phyloP scores from a whole-genome alignment of 2,113 vertebrate species.

The Melanostigma gelatinosum region DNA sequence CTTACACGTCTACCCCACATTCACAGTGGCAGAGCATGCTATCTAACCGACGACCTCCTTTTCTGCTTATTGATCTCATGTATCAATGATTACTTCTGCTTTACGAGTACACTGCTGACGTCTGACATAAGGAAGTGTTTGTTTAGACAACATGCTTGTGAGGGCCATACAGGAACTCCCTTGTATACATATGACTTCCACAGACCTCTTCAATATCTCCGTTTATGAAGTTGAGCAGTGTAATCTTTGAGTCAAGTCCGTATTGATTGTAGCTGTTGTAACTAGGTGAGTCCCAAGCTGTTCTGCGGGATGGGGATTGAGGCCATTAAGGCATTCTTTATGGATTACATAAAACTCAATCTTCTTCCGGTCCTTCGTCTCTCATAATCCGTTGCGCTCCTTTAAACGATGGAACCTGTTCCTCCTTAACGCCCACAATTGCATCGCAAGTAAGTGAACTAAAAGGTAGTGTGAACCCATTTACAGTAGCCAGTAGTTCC shows the following conservation, averaged over 20 bases:
- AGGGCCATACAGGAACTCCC: neutral
- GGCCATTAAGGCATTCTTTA: conserved; percentile 44
- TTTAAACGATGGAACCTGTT: conserved; percentile 1
- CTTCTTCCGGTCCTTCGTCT: conserved; percentile 26
- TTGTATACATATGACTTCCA: conserved; percentile 1
- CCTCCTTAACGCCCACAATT: neutral
- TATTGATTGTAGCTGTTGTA: neutral
- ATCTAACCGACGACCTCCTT: neutral
- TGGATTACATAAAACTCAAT: conserved; percentile 42
- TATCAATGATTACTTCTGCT: neutral
- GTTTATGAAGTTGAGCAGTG: conserved; percentile 23
- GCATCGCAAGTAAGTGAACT: neutral
- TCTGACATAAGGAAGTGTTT: neutral
- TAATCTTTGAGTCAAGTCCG: conserved; percentile 12
- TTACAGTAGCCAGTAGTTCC: conserved; percentile 2
- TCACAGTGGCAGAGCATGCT: neutral
- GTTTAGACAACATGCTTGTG: conserved; percentile 1
- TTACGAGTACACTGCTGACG: neutral
- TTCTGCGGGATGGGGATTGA: conserved; percentile 37
- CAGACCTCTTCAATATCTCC: conserved; percentile 4
- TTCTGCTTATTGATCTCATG: neutral
- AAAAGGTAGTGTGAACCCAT: conserved; percentile 2
- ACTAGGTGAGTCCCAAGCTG: conserved; percentile 14
- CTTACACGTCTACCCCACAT: neutral
- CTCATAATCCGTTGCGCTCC: conserved; percentile 1